phyloP scores from a whole-genome alignment of 2,888 invertebrate species.

The Megalurothrips usitatus region DNA sequence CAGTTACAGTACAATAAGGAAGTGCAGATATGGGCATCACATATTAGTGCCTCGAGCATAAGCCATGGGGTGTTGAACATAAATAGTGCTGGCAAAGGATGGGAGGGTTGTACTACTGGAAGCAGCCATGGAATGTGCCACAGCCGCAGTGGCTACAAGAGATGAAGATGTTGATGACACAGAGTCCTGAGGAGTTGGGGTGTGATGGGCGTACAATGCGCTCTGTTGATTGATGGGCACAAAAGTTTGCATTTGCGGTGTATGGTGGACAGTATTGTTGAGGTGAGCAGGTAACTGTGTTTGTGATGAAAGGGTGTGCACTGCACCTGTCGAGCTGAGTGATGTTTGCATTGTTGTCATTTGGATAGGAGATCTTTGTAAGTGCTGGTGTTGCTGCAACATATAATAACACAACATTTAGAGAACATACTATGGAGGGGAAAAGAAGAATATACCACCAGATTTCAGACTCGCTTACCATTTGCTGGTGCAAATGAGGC shows the following conservation, averaged over 20 bases:
- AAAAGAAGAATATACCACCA: background rate
- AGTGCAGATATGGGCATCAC: background rate
- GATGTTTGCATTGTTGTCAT: background rate
- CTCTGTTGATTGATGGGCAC: background rate
- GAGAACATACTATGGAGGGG: background rate
- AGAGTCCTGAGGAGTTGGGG: background rate
- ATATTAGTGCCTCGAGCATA: conserved; percentile 30
- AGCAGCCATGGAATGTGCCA: conserved; percentile 35
- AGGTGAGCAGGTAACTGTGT: conserved; percentile 9
- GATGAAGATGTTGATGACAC: conserved; percentile 32
- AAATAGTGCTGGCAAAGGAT: conserved; percentile 36
- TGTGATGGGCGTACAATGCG: background rate
- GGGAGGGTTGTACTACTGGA: conserved; percentile 33
- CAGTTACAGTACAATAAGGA: too few relatives aligned
- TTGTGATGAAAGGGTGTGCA: background rate
- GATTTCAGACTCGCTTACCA: background rate
- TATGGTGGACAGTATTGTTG: background rate
- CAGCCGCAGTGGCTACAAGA: conserved; percentile 35
- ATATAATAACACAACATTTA: background rate
- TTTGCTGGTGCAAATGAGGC: background rate
- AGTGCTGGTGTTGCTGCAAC: conserved; percentile 5
- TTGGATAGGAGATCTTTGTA: background rate
- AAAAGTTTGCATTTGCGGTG: background rate
- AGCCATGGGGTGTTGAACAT: conserved; percentile 36
- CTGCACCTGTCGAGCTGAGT: background rate